Evolutionary conservation across 2,113 vertebrate genomes (phyloP).

Genomic region (Chauna torquata): DNA sequence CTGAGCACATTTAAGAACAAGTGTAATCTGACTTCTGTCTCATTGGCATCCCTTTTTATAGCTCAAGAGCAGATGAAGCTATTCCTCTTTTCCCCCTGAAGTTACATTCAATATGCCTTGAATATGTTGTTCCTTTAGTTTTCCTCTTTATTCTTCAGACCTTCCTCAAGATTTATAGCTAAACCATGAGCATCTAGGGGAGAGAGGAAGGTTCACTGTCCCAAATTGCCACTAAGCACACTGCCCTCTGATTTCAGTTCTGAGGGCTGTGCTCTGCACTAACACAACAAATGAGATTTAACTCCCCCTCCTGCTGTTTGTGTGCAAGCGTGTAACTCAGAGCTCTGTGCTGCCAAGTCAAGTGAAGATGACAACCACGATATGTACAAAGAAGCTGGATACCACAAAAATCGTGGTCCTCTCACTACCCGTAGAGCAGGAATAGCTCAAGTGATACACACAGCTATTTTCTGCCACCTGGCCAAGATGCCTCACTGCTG

Average conservation of each 20-base stretch:
- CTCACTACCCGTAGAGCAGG: neutral
- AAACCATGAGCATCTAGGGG: fast-evolving
- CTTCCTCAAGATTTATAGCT: neutral
- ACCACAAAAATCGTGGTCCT: neutral
- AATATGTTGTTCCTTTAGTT: neutral
- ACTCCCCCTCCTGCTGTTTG: neutral
- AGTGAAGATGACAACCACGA: neutral
- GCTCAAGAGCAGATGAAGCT: neutral
- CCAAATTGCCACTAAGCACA: neutral
- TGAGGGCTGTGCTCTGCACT: neutral
- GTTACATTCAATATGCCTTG: neutral
- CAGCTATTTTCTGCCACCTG: neutral
- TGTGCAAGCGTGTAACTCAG: neutral
- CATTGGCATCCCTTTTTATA: neutral
- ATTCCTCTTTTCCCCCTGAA: neutral
- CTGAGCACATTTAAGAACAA: neutral
- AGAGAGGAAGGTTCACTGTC: neutral
- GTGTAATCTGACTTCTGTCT: neutral
- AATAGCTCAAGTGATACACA: neutral
- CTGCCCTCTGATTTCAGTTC: neutral
- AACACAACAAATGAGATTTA: neutral
- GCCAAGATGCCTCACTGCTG: neutral
- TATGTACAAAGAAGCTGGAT: neutral
- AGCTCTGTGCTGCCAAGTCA: neutral
- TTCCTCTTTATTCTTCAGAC: neutral